Evolutionary conservation across 2,113 vertebrate species (phyloP).

Genomic region (Salvelinus fontinalis): DNA sequence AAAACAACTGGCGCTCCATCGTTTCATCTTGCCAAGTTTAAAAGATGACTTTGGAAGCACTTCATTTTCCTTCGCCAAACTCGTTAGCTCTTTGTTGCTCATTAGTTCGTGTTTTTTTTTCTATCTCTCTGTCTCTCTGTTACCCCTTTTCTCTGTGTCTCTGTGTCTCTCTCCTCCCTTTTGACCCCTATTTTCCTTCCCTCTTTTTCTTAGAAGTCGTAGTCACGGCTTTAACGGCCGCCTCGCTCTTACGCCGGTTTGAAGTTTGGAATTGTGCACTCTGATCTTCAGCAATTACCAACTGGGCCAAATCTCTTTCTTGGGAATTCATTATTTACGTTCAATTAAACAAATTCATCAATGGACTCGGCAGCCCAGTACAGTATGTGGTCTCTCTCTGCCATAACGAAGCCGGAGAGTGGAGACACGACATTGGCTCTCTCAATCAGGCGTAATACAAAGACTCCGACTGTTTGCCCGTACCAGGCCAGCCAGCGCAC

Average conservation of each 20-base stretch:
- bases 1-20: conserved; percentile 74
- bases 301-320: conserved; percentile 77
- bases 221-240: conserved; percentile 69
- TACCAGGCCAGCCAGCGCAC: conserved; percentile 32
- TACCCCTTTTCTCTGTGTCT: conserved; percentile 46
- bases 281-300: conserved; percentile 80
- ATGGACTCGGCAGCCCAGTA: conserved; percentile 53
- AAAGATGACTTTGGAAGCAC: conserved; percentile 84
- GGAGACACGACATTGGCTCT: conserved; percentile 40
- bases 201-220: conserved; percentile 77
- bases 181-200: conserved; percentile 44
- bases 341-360: conserved; percentile 83
- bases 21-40: conserved; percentile 84
- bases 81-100: conserved; percentile 84
- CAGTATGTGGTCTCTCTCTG: conserved; percentile 37
- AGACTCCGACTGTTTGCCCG: conserved; percentile 41
- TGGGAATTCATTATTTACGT: conserved; percentile 85
- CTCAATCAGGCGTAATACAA: conserved; percentile 78
- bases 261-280: conserved; percentile 78
- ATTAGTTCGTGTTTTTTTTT: conserved; percentile 67
- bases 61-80: conserved; percentile 78
- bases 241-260: conserved; percentile 68
- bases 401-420: conserved; percentile 62
- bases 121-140: conserved; percentile 51
- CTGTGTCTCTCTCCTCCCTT: neutral